Base-by-base conservation (phyloP, 2,888 invertebrate genomes). In the Macrosoma leucophasiata region DNA sequence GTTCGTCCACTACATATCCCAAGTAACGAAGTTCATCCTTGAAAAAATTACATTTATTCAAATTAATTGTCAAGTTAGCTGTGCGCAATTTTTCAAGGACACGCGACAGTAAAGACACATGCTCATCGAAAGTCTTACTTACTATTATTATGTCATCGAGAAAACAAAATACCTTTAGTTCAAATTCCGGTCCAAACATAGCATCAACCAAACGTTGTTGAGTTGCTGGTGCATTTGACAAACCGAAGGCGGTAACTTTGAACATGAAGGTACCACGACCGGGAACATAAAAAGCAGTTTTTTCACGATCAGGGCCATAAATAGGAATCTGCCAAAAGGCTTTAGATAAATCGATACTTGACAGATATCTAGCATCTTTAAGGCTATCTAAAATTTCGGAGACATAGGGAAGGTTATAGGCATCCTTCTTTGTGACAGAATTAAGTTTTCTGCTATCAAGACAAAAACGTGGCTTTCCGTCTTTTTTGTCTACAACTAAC, bases 1-100 rank as follows among this genome's bases (percentile, higher is more conserved):
- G 13, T 2, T 14, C 11, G 31, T 58, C 54, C 0, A 75, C 55
- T 4, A 50, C 13, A 21, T 49, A 51, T 1, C 49, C 51, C 12
- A 29, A 15, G 8, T 38, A 38, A 13, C 36, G 35, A 1, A 54
- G 19, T 12, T 39, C 43, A 14, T 19, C 44, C 46, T n/a, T 28
- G 32, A 50, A 51, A 30, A 53, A 51, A 9, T 40, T 20, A 26
- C 37, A 32, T 33, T 51, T 52, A 26, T 39, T 25, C n/a, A 45
- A 31, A 18, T 52, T 52, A 3, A 50, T 37, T 5, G 49, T 42
- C 6, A 52, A 20, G 13, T 50, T 48, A 4, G 50, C 48, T 3
- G 5, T 1, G 9, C 15, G 5, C 4, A 53, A 13, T 32, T 46
- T 52, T 2, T 47, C 26, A 1, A 43, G 15, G 1, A 50, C 50